Evolutionary conservation across 2,888 invertebrate species (phyloP).

Genomic region (Masnerella sp.): DNA sequence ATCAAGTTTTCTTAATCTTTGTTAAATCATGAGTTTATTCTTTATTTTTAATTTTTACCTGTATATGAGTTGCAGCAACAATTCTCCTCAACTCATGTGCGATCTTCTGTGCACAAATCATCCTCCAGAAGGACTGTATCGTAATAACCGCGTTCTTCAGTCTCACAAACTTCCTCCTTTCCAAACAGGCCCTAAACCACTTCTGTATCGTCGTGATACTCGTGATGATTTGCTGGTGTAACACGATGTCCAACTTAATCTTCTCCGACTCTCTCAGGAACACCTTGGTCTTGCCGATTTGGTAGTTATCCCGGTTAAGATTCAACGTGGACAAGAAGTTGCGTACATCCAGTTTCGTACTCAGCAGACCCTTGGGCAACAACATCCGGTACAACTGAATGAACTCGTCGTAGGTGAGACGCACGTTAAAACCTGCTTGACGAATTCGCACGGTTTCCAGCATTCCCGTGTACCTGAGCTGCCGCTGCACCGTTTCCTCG

Average conservation of each 20-base stretch:
- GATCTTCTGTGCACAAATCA: slow-evolving; percentile 81
- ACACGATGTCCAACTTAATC: slow-evolving; percentile 91
- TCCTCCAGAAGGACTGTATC: slow-evolving; percentile 86
- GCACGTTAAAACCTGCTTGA: slow-evolving; percentile 96
- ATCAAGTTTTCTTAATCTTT: no score
- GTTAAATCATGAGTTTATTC: no score
- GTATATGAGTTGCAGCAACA: slow-evolving; percentile 82
- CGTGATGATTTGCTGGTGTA: slow-evolving; percentile 96
- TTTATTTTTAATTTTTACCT: no score
- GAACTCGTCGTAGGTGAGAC: slow-evolving; percentile 96
- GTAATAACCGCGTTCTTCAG: slow-evolving; percentile 86
- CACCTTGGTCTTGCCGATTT: slow-evolving; percentile 92
- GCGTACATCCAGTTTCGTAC: slow-evolving; percentile 91
- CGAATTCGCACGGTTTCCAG: slow-evolving; percentile 96
- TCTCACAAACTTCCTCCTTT: slow-evolving; percentile 87
- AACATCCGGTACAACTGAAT: slow-evolving; percentile 94
- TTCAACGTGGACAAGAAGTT: slow-evolving; percentile 90
- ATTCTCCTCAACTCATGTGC: slow-evolving; percentile 78
- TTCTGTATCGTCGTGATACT: slow-evolving; percentile 94
- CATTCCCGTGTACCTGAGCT: slow-evolving; percentile 95
- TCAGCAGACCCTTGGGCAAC: slow-evolving; percentile 90
- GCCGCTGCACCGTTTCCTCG: slow-evolving; percentile 93
- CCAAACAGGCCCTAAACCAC: slow-evolving; percentile 91
- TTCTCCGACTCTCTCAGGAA: slow-evolving; percentile 97
- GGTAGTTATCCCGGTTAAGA: slow-evolving; percentile 93